phyloP scores from a whole-genome alignment of 2,113 vertebrate genomes.

The Odocoileus hemionus region DNA sequence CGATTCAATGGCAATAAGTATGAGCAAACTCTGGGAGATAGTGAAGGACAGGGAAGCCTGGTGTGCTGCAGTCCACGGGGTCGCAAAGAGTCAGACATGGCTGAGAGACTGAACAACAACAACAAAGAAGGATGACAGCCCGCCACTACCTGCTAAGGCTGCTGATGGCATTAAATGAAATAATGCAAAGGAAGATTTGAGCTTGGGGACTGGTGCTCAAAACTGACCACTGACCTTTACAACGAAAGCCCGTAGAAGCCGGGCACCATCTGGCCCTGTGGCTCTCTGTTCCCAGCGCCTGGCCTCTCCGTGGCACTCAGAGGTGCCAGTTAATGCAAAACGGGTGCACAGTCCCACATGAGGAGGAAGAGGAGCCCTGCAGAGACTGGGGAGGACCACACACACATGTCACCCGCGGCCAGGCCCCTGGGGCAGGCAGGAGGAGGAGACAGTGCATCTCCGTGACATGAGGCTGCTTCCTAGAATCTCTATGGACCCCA shows the following conservation, averaged over 20 bases:
- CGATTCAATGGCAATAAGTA: neutral
- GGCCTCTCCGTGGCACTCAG: neutral
- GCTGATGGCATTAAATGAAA: neutral
- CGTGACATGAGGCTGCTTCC: neutral
- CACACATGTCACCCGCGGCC: neutral
- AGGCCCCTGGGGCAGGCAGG: neutral
- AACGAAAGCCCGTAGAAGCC: neutral
- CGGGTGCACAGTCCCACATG: fast-evolving
- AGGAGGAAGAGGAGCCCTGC: neutral
- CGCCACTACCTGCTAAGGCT: neutral
- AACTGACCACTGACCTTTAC: neutral
- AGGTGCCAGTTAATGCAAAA: neutral
- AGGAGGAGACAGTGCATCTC: neutral
- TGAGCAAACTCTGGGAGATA: neutral
- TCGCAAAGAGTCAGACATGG: neutral
- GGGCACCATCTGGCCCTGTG: neutral
- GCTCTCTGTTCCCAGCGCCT: neutral
- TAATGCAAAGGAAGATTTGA: neutral
- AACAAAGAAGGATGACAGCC: neutral
- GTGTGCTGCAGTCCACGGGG: neutral
- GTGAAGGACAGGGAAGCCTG: neutral
- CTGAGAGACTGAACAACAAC: neutral
- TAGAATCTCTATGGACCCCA: neutral
- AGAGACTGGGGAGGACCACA: neutral
- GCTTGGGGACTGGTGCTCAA: neutral